Conservation (phyloP, 2,888 invertebrate species). For the Drosophila hawaiiensis region DNA sequence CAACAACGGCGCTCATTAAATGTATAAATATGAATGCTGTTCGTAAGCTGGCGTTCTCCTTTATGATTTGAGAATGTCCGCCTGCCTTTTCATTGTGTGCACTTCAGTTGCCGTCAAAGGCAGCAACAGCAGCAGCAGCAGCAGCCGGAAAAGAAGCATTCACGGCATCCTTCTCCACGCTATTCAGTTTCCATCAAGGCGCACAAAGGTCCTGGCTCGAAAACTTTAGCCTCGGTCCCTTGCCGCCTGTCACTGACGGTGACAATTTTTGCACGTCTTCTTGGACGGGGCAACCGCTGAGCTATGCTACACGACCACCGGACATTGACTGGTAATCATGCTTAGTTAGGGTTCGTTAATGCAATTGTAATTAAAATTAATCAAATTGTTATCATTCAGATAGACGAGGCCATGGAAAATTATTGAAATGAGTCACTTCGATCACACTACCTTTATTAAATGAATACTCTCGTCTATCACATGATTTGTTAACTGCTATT, state of each 20-base stretch:
- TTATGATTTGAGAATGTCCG: constrained; percentile 2
- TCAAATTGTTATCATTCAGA: neutral
- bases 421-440: too few species aligned
- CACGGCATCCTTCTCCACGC: neutral
- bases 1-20: constrained; percentile 33
- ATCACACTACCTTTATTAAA: neutral
- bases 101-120: constrained; percentile 57
- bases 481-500: neutral
- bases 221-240: neutral
- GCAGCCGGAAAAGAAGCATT: neutral
- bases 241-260: constrained; percentile 65
- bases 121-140: constrained; percentile 15
- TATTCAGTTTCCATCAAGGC: neutral
- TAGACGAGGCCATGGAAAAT: neutral
- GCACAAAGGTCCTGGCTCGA: constrained; percentile 5
- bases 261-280: constrained; percentile 75
- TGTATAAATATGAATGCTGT: constrained; percentile 19
- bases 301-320: constrained; percentile 24
- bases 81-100: constrained; percentile 49
- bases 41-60: too few species aligned
- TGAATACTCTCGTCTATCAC: neutral
- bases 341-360: neutral
- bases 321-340: constrained; percentile 6
- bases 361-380: neutral
- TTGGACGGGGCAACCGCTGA: constrained; percentile 69